Evolutionary conservation across 2,888 invertebrate genomes (phyloP).

Genomic region (Scotopteryx bipunctaria): DNA sequence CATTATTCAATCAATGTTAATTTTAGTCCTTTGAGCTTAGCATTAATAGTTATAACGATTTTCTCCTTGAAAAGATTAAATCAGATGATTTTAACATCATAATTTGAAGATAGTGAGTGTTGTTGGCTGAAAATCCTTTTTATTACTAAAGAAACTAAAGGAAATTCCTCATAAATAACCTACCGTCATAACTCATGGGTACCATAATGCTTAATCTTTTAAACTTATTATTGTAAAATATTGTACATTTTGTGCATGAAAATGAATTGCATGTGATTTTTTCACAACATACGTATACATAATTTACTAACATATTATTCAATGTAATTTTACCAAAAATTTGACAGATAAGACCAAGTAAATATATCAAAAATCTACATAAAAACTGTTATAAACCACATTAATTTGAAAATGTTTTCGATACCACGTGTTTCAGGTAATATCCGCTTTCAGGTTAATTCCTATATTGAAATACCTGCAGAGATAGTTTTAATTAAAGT

Average conservation of each 20-base stretch:
- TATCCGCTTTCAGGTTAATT: no score
- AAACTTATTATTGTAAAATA: conserved; percentile 6
- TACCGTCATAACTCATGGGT: conserved; percentile 16
- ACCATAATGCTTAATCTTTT: background rate
- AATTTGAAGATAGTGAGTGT: conserved; percentile 29
- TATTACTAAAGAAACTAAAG: conserved; percentile 18
- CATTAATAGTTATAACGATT: conserved; percentile 34
- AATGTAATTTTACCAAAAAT: no score
- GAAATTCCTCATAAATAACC: conserved; percentile 15
- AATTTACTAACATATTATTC: no score
- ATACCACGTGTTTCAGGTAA: no score
- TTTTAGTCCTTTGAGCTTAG: conserved; percentile 33
- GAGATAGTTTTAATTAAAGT: background rate
- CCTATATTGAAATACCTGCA: no score
- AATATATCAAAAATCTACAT: no score
- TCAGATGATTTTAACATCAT: conserved; percentile 33
- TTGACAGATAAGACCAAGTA: no score
- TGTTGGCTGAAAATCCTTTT: conserved; percentile 23
- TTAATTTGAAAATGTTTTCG: background rate
- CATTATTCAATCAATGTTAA: conserved; percentile 38
- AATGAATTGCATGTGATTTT: no score
- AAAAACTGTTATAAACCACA: no score
- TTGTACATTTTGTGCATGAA: background rate
- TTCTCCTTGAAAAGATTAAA: conserved; percentile 28
- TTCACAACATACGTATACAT: no score